A percentile compares a stretch with the other conserved stretches of the same genome.
These are phyloP conservation scores for Petrolisthes cinctipes DNA, from an alignment of 2,888 invertebrate genomes.

Conservation along the genomic window DNA sequence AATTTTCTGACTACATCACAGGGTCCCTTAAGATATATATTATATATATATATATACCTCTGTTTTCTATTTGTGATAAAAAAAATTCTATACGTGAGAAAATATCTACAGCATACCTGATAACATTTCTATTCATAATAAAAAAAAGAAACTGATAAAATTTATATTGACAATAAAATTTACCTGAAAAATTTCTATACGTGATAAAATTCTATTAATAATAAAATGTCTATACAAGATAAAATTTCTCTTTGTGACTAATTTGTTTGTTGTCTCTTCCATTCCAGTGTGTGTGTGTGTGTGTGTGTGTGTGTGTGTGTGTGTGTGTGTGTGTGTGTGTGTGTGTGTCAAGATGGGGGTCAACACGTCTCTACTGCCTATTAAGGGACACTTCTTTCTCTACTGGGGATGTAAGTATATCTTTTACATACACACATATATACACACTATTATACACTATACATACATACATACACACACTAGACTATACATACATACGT, in stretches of 20 bases:
- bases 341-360: background rate
- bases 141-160: too few relatives aligned
- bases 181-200: too few relatives aligned
- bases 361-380: background rate
- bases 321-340: background rate
- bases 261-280: background rate
- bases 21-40: background rate
- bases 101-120: too few relatives aligned
- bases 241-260: background rate
- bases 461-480: too few relatives aligned
- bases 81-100: too few relatives aligned
- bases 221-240: too few relatives aligned
- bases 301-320: too few relatives aligned
- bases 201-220: too few relatives aligned
- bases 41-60: background rate
- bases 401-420: constrained; percentile 30
- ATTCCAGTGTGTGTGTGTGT: background rate
- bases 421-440: constrained; percentile 29
- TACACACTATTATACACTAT: constrained; percentile 36
- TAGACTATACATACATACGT: constrained; percentile 38
- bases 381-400: constrained; percentile 23
- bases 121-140: too few relatives aligned
- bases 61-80: too few relatives aligned
- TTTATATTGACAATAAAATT: too few relatives aligned
- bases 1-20: too few relatives aligned